A percentile compares a stretch with the other conserved stretches of the same genome.
Evolutionary conservation across 2,113 vertebrate genomes (phyloP).

Genomic region (Cinclus mexicanus): DNA sequence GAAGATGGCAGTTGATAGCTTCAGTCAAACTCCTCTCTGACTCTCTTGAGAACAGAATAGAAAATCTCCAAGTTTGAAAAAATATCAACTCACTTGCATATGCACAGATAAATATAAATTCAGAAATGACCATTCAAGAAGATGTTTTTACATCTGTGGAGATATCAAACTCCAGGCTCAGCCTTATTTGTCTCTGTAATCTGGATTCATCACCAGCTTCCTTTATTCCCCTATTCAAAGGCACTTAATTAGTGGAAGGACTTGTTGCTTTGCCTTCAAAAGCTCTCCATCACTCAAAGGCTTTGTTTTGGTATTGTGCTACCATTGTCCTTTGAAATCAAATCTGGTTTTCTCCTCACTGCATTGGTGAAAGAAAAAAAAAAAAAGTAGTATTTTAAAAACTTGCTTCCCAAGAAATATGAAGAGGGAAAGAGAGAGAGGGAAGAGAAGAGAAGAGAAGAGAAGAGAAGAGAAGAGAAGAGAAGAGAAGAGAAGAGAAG

Average conservation of each 20-base stretch:
- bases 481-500: background rate
- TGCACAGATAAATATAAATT: background rate
- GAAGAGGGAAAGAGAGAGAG: no score
- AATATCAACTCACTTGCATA: background rate
- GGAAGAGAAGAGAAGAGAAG: no score
- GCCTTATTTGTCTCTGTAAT: conserved; percentile 19
- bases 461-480: background rate
- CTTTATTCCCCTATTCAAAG: conserved; percentile 74
- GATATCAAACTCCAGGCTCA: conserved; percentile 39
- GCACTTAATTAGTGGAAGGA: conserved; percentile 74
- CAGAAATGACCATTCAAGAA: conserved; percentile 43
- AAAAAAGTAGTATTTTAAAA: background rate
- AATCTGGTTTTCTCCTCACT: conserved; percentile 40
- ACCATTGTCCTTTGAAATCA: conserved; percentile 67
- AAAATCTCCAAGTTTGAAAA: background rate
- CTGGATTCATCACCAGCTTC: conserved; percentile 64
- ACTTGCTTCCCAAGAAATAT: background rate
- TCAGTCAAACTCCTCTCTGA: background rate
- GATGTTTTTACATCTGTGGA: conserved; percentile 22
- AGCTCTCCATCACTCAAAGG: conserved; percentile 59
- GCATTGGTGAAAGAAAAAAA: background rate
- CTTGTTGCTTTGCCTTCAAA: conserved; percentile 66
- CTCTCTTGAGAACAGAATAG: background rate
- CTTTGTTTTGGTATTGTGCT: conserved; percentile 49
- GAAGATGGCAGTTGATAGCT: background rate